Evolutionary conservation across 2,797 vertebrate genomes (phyloP), one percentile per base, ranked within the genome.

Genomic region (Molossus molossus): DNA sequence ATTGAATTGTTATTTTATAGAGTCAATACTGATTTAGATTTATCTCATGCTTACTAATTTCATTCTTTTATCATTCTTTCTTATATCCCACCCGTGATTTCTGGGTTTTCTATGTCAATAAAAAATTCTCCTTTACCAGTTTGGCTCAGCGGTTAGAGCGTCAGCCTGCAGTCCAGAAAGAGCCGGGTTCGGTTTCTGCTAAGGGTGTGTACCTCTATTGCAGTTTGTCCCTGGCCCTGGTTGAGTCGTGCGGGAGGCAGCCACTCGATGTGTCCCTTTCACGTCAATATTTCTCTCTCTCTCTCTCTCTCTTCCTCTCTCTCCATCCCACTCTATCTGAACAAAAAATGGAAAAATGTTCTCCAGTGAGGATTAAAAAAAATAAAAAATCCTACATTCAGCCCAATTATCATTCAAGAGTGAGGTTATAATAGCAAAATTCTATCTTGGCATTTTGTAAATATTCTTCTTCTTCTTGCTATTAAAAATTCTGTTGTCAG

Each of bases 371-470:
- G 33, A 33, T 33, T 33, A 33, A 33, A 33, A 2, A 33, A 33
- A 87, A 88, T 53, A 50, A 50, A 50, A 50, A 53, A 53, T 53
- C 84, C 65, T 80, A 29, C 58, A 8, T n/a, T 94, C 60, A 93
- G 67, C 67, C 67, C 37, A 37, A 37, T 69, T 37, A 37, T 37
- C 67, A 67, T 69, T 91, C 27, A 93, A 91, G 64, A 91, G 25
- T 64, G 64, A 25, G 9, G 9, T 8, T 79, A 3, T 37, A 83
- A 90, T 79, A 83, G 55, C 20, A 86, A 84, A 79, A 90, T 60
- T 90, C 65, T 90, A 84, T 65, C 48, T 80, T 58, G 21, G 53
- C 25, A 70, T 60, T 75, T 83, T 81, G 48, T 55, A 94, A 92
- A 58, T 81, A 94, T 70, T 84, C 0, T 55, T 85, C 29, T 81